Percentiles rank a stretch among this genome's conserved stretches.
phyloP scores from a whole-genome alignment of 2,888 invertebrate genomes.

The Ennomos quercinarius region DNA sequence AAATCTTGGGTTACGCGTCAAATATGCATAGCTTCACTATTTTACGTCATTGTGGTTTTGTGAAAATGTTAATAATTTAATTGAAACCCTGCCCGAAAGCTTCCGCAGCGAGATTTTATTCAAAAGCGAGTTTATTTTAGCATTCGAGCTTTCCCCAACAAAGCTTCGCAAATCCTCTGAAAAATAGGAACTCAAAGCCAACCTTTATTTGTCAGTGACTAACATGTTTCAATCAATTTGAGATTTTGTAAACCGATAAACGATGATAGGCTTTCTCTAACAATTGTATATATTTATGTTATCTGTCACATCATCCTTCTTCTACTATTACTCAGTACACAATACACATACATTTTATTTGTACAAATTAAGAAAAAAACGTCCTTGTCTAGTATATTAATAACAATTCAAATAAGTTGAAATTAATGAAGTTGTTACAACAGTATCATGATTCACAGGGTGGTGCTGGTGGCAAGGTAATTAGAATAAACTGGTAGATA shows the following conservation, averaged over 20 bases:
- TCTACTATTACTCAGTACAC: neutral
- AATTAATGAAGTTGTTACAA: constrained; percentile 45
- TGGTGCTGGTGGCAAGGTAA: constrained; percentile 82
- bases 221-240: constrained; percentile 42
- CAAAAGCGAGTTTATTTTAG: constrained; percentile 46
- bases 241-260: constrained; percentile 10
- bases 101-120: constrained; percentile 51
- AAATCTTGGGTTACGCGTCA: constrained; percentile 59
- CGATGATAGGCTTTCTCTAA: constrained; percentile 25
- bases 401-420: constrained; percentile 6
- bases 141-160: constrained; percentile 48
- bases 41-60: constrained; percentile 43
- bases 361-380: neutral
- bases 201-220: constrained; percentile 51
- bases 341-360: constrained; percentile 20
- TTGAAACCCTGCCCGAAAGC: constrained; percentile 46
- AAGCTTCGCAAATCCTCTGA: constrained; percentile 61
- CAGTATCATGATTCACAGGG: constrained; percentile 76
- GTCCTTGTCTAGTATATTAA: neutral
- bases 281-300: constrained; percentile 24
- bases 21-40: constrained; percentile 54
- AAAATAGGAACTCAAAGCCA: constrained; percentile 45
- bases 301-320: neutral
- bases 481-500: constrained; percentile 50
- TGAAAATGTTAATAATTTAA: constrained; percentile 44